phyloP scores from a whole-genome alignment of 2,113 vertebrate genomes.

The Seriola dumerili region DNA sequence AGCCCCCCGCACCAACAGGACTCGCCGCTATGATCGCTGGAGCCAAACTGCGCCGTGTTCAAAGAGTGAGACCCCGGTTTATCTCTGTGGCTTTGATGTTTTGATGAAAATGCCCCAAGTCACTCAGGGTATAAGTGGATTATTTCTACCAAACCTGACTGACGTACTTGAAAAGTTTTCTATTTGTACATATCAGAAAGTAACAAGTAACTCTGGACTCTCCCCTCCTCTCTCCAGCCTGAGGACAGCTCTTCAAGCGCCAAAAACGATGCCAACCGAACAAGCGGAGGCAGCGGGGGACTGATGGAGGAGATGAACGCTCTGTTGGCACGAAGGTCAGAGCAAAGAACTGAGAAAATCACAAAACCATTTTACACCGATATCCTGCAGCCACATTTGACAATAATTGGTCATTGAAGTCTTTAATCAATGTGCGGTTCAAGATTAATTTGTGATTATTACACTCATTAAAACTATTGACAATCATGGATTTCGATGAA shows the following conservation, averaged over 20 bases:
- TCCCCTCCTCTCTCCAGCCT: constrained; percentile 80
- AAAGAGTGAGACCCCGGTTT: constrained; percentile 87
- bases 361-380: background rate
- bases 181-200: background rate
- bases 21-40: constrained; percentile 96
- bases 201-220: background rate
- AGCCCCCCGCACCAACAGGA: constrained; percentile 86
- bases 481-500: background rate
- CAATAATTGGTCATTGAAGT: background rate
- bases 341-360: constrained; percentile 15
- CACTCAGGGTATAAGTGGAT: background rate
- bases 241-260: constrained; percentile 89
- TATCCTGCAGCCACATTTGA: background rate
- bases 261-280: constrained; percentile 94
- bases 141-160: background rate
- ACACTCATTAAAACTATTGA: background rate
- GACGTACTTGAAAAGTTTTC: background rate
- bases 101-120: background rate
- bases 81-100: constrained; percentile 14
- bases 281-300: constrained; percentile 93
- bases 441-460: background rate
- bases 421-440: constrained; percentile 15
- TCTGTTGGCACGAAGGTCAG: constrained; percentile 95
- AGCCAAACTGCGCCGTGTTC: constrained; percentile 96
- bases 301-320: constrained; percentile 99